Base-by-base conservation (phyloP, 1,140 invertebrate species). In the Apis cerana region DNA sequence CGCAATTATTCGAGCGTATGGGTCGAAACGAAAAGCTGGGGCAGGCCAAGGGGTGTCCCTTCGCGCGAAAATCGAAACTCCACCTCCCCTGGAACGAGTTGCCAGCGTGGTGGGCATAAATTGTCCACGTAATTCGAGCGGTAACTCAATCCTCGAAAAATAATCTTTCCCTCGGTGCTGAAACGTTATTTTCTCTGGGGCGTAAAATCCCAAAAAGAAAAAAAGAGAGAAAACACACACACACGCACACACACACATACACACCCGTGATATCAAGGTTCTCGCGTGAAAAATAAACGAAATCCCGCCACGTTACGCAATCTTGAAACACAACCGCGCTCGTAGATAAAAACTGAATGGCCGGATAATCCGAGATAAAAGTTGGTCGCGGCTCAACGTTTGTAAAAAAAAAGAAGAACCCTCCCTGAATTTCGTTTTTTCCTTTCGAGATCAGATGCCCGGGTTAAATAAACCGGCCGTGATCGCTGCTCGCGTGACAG, bases 331-430 rank as follows among this genome's bases (percentile, higher is more conserved):
- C 13, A 21, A 64, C 2, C 21, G 27, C 1, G 50, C 21, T 48
- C 21, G 68, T 0, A 21, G 58, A 33, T 48, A 27, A 65, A 75
- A 65, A 43, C 61, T 58, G 58, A 58, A 27, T 61, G 68, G 50
- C 59, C 17, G 61, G 61, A 50, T 58, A 62, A 65, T 80, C 61
- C 78, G 52, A 75, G 69, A 75, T 80, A 75, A 67, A 80, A 75
- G 79, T 33, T 27, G 13, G 56, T 13, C 27, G 7, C 50, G 78
- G 19, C 52, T 23, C 54, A 15, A 58, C 12, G n/a, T 33, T 56
- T 23, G 0, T 13, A 54, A 71, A 72, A 74, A 7, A 43, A 7
- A 43, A 43, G 7, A 7, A 0, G 33, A 5, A 43, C 0, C 33
- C 33, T 43, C 33, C 27, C n/a, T 27, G 50, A 54, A 62, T 74